phyloP scores from a whole-genome alignment of 1,140 invertebrate species.

The Drosophila busckii region DNA sequence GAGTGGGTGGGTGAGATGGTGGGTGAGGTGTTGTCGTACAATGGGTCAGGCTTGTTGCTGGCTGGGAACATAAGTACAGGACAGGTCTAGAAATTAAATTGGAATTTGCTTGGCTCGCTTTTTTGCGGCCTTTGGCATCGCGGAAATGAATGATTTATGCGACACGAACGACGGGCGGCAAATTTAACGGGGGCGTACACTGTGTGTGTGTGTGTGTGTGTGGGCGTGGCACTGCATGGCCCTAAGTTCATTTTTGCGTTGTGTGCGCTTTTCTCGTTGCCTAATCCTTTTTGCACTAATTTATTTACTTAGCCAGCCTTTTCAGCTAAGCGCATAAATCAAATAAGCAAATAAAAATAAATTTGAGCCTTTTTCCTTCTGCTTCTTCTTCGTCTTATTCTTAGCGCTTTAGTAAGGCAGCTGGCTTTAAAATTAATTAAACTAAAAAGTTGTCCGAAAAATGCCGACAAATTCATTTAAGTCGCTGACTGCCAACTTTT shows the following conservation, averaged over 20 bases:
- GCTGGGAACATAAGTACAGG: too few species aligned
- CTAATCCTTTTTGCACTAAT: slow-evolving; percentile 61
- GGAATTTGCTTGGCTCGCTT: slow-evolving; percentile 35
- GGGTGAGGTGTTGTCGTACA: slow-evolving; percentile 1
- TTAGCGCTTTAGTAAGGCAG: not conserved
- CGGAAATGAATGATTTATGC: slow-evolving; percentile 62
- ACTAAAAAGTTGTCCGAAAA: slow-evolving; percentile 55
- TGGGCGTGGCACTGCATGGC: not conserved
- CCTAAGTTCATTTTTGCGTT: not conserved
- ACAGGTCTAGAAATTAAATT: slow-evolving; percentile 52
- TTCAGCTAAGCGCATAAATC: slow-evolving; percentile 42
- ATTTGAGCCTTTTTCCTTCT: slow-evolving; percentile 50
- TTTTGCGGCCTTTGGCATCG: slow-evolving; percentile 24
- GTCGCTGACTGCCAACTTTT: slow-evolving; percentile 29
- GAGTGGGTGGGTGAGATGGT: not conserved
- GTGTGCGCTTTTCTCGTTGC: slow-evolving; percentile 8
- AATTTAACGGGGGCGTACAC: too few species aligned
- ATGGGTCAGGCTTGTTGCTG: slow-evolving; percentile 9
- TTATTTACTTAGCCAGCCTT: slow-evolving; percentile 54
- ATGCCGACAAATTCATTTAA: slow-evolving; percentile 54
- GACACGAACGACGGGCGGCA: not conserved
- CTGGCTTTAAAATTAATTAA: slow-evolving; percentile 60
- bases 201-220: not conserved
- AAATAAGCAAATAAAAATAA: slow-evolving; percentile 57
- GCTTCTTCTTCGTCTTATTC: not conserved